These are phyloP conservation scores for Sialis lutaria DNA, from an alignment of 2,888 invertebrate genomes.

Conservation along the genomic window DNA sequence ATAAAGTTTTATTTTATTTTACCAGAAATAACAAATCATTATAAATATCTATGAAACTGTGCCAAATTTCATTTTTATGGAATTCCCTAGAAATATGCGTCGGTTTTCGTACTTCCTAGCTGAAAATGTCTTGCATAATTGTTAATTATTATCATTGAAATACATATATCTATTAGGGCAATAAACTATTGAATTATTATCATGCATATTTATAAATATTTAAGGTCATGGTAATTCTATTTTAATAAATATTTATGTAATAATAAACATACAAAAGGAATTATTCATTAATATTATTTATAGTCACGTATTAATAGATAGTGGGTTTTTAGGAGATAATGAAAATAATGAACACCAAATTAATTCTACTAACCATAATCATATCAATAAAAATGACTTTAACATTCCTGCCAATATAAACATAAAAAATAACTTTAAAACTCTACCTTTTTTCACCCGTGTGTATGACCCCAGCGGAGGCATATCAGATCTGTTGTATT, in stretches of 20 bases:
- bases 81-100: too few species aligned
- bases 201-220: neutral
- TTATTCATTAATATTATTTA: neutral
- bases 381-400: slow-evolving; percentile 4
- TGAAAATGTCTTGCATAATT: too few species aligned
- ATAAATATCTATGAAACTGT: too few species aligned
- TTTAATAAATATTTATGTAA: neutral
- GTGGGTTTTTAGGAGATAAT: slow-evolving; percentile 3
- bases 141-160: too few species aligned
- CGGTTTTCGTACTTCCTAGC: too few species aligned
- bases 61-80: too few species aligned
- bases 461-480: neutral
- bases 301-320: slow-evolving; percentile 2
- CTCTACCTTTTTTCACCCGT: slow-evolving; percentile 3
- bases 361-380: slow-evolving; percentile 1
- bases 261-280: neutral
- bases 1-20: too few species aligned
- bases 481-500: neutral
- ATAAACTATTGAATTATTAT: too few species aligned
- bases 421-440: slow-evolving; percentile 5
- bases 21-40: too few species aligned
- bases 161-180: too few species aligned
- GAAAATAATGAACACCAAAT: neutral
- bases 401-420: slow-evolving; percentile 6
- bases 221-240: neutral